Base-by-base conservation (phyloP, 2,888 invertebrate genomes). In the Lutraria lutraria region DNA sequence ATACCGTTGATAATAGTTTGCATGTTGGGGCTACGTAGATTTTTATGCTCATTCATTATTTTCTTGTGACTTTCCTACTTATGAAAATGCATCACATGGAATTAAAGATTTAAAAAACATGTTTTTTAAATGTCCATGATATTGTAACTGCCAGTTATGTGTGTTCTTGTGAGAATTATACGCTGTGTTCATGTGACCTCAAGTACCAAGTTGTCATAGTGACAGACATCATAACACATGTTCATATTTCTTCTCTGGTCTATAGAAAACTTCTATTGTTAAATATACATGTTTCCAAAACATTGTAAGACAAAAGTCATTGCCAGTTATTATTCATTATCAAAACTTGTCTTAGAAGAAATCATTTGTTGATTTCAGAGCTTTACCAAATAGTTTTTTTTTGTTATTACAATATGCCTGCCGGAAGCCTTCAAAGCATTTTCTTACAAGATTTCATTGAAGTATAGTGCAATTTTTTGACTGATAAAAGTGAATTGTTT, bases 131-230 rank as follows among this genome's bases (percentile, higher is more conserved):
- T 19, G 16, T 34, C 34, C 0, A 34, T 76, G 76, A 76, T 76
- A 76, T 76, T 76, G 68, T 19, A 87, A 87, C 87, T 87, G 83
- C 87, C 87, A 82, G 68, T 60, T 82, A 34, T 56, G 81, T 53
- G 86, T 86, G 86, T 86, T 82, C 86, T 52, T 43, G 43, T 53
- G 63, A 16, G 25, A 68, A 21, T 53, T 68, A 72, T 54, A 54
- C 68, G 15, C 76, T 76, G 88, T 88, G 85, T 85, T 85, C 88
- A 85, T 34, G 85, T 88, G 88, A 82, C 88, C 88, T 85, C 88
- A 52, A 81, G 84, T 85, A 43, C 88, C 85, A 81, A 68, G 85
- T 60, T 52, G 81, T 54, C 53, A 43, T 79, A 4, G 79, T 12
- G 52, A n/a, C 81, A 76, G 21, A 63, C 21, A n/a, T 68, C 25